A percentile compares a stretch with the other conserved stretches of the same genome.
Conservation (phyloP, 2,888 invertebrate species). For the Chironomus riparius region DNA sequence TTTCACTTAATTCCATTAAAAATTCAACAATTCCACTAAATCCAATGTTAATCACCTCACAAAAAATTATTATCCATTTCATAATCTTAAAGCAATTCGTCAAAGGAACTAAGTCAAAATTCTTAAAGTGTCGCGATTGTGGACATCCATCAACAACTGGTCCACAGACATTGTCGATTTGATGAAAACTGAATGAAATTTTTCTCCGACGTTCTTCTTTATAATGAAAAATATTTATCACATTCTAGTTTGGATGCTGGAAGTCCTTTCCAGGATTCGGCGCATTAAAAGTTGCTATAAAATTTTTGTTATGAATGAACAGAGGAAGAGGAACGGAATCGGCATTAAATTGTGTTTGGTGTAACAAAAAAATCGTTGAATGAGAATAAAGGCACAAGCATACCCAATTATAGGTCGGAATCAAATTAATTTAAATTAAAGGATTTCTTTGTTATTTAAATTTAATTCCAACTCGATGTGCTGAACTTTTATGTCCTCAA, state of each 20-base stretch:
- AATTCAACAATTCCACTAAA: no score
- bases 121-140: background rate
- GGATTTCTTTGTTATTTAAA: no score
- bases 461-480: no score
- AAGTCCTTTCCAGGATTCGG: background rate
- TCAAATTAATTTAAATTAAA: background rate
- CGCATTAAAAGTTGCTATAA: background rate
- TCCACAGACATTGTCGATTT: background rate
- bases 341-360: background rate
- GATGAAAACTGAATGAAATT: slow-evolving; percentile 4
- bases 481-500: no score
- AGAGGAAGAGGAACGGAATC: background rate
- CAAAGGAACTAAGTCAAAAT: background rate
- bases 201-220: background rate
- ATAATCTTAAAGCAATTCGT: no score
- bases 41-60: no score
- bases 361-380: background rate
- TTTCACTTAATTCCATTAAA: no score
- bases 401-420: background rate
- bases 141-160: background rate
- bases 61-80: no score
- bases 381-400: background rate
- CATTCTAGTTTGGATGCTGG: background rate
- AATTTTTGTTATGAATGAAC: background rate
- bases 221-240: background rate